These are phyloP conservation scores for Chironomus riparius DNA, from an alignment of 2,888 invertebrate species.

Conservation along the genomic window DNA sequence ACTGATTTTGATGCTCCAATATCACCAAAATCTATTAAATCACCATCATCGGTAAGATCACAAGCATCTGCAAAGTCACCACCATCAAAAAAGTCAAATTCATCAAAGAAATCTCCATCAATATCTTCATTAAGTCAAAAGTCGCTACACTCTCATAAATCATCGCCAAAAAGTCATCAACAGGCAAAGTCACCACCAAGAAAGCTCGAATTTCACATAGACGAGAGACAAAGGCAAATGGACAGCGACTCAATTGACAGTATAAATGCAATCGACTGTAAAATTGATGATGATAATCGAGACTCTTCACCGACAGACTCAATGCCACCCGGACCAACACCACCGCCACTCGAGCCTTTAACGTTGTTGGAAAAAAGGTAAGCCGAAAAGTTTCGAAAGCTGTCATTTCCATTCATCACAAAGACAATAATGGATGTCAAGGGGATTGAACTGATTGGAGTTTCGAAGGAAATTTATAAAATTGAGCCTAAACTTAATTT, in stretches of 20 bases:
- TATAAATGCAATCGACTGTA: constrained; percentile 21
- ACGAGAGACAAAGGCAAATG: neutral
- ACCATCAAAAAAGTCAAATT: neutral
- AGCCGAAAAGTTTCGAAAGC: neutral
- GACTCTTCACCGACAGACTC: constrained; percentile 22
- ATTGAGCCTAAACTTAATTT: too few species aligned
- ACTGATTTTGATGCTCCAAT: neutral
- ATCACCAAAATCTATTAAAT: neutral
- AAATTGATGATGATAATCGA: constrained; percentile 25
- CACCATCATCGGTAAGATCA: neutral
- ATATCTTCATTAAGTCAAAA: neutral
- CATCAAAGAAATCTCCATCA: neutral
- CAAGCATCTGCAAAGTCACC: neutral
- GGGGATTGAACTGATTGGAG: too few species aligned
- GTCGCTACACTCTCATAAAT: neutral
- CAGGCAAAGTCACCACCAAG: constrained; percentile 12
- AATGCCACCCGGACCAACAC: constrained; percentile 18
- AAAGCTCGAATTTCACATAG: too few species aligned
- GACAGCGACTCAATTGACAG: constrained; percentile 23
- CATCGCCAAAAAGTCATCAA: neutral
- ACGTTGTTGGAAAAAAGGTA: constrained; percentile 17
- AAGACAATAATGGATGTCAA: too few species aligned
- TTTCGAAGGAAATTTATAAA: too few species aligned
- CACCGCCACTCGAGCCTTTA: neutral
- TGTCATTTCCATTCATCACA: neutral